Base-by-base conservation (phyloP, 2,797 vertebrate species). In the Macroramphosus scolopax region DNA sequence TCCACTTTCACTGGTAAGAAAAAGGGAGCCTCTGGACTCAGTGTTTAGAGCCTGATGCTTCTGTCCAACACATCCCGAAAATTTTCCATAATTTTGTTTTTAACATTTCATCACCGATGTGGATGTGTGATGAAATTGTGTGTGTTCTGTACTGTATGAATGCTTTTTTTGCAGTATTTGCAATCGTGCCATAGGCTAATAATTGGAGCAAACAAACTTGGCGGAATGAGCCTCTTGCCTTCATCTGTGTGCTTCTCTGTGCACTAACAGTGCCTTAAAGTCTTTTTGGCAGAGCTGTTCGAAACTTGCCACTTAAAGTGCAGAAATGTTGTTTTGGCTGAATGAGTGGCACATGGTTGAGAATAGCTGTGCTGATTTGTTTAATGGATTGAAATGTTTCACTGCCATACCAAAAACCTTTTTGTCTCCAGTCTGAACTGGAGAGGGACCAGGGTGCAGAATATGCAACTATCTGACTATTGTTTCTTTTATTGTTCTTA, bases 121-220 rank as follows among this genome's bases (percentile, higher is more conserved):
- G 49, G 59, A 35, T 12, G 53, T 77, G 62, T 38, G 60, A 35
- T 54, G 47, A 55, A 62, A 75, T 54, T 8, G 52, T 73, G 65
- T 72, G 68, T 56, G 53, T 74, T 74, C 38, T 53, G 65, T 74
- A 44, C 40, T 55, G 68, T 74, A 44, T 60, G 53, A 75, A 67
- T 76, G 65, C 47, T 59, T 77, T 75, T 51, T 52, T 82, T 77
- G 66, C 77, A 81, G 67, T 79, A 77, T 85, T 85, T 78, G 72
- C 72, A 66, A 67, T 70, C 43, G 56, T 86, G 80, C 81, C 80
- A 77, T 80, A 69, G 72, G 63, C 24, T 65, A 63, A 42, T 44
- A 49, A 54, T 43, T 59, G 44, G 58, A 70, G 60, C 35, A 39
- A 71, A 52, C 51, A 34, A 69, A 57, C 16, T 18, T 57, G 57